phyloP scores from a whole-genome alignment of 2,888 invertebrate genomes.

The Synergus laeviventris region DNA sequence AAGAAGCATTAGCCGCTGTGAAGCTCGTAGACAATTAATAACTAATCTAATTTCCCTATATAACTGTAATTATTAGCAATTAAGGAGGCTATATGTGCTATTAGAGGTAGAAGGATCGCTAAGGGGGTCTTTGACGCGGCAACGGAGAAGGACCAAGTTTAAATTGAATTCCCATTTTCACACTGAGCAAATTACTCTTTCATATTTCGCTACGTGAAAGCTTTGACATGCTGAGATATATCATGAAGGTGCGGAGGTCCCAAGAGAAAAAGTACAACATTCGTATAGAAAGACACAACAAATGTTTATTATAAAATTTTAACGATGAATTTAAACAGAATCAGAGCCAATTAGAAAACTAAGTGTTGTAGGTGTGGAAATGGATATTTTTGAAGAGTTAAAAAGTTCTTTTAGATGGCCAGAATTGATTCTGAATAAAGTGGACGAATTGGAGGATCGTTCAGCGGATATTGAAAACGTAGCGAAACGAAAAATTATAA shows the following conservation, averaged over 20 bases:
- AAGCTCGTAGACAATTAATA: conserved; percentile 22
- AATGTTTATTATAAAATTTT: too few relatives aligned
- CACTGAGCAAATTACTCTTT: conserved; percentile 35
- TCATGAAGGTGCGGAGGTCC: not conserved
- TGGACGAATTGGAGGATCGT: not conserved
- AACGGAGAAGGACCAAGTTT: conserved; percentile 32
- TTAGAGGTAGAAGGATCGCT: conserved; percentile 20
- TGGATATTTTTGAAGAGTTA: too few relatives aligned
- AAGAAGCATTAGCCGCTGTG: not conserved
- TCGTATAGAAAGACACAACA: too few relatives aligned
- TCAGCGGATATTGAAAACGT: conserved; percentile 3
- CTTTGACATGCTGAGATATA: conserved; percentile 18
- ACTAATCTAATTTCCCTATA: conserved; percentile 31
- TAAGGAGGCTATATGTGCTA: conserved; percentile 23
- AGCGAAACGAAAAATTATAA: conserved; percentile 15
- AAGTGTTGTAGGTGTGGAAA: too few relatives aligned
- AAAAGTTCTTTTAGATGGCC: too few relatives aligned
- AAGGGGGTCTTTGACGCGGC: conserved; percentile 31
- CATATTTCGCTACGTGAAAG: conserved; percentile 24
- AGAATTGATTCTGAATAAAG: not conserved
- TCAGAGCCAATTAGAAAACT: too few relatives aligned
- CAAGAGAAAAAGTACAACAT: too few relatives aligned
- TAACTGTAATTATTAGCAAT: conserved; percentile 29
- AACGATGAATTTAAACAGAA: too few relatives aligned
- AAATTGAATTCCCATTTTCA: conserved; percentile 34